These are phyloP conservation scores for Polia nebulosa DNA, from an alignment of 2,888 invertebrate genomes.

Conservation along the genomic window DNA sequence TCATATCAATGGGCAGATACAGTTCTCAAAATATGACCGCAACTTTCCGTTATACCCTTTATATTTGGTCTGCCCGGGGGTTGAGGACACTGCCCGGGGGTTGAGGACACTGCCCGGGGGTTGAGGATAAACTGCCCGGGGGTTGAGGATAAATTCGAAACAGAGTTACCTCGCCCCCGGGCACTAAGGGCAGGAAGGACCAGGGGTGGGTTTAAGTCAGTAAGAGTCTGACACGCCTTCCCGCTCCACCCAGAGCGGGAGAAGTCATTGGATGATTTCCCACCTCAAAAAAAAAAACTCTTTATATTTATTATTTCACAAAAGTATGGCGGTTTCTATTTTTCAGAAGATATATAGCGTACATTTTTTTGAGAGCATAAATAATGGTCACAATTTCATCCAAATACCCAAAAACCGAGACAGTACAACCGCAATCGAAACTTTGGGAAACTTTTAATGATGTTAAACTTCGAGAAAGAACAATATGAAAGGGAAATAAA, in stretches of 20 bases:
- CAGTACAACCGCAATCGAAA: conserved; percentile 42
- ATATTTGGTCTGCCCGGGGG: too few relatives aligned
- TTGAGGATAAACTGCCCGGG: too few relatives aligned
- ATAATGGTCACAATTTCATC: conserved; percentile 26
- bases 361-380: neutral
- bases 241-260: neutral
- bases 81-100: too few relatives aligned
- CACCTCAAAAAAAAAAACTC: neutral
- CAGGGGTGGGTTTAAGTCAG: too few relatives aligned
- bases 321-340: neutral
- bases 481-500: conserved; percentile 49
- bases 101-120: too few relatives aligned
- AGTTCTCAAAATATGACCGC: too few relatives aligned
- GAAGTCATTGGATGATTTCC: neutral
- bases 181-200: too few relatives aligned
- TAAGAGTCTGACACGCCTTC: neutral
- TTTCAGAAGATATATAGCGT: neutral
- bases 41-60: too few relatives aligned
- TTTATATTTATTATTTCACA: conserved; percentile 2
- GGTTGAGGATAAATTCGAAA: too few relatives aligned
- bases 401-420: conserved; percentile 25
- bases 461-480: conserved; percentile 53
- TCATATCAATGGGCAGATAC: too few relatives aligned
- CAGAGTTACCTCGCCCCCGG: too few relatives aligned
- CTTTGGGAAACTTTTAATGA: conserved; percentile 51